phyloP scores from a whole-genome alignment of 1,140 invertebrate species.

The Meloidogyne hapla region DNA sequence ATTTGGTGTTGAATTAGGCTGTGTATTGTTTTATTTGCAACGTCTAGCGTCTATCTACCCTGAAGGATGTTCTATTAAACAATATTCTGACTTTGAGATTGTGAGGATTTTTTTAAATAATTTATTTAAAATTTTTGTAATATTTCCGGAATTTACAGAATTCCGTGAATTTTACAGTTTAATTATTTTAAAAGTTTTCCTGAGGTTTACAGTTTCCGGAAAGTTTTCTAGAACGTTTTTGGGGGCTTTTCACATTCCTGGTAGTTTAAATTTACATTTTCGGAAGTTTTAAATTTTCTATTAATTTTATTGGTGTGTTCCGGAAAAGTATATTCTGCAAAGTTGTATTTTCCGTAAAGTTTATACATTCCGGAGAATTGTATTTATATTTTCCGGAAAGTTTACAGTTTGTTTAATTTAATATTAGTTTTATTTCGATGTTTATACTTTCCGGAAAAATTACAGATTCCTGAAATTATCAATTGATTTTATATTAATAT shows the following conservation, averaged over 20 bases:
- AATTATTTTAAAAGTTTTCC: neutral
- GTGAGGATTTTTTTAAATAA: neutral
- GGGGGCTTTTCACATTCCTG: too few relatives aligned
- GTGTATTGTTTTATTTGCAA: neutral
- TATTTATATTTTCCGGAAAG: too few relatives aligned
- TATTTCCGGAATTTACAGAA: neutral
- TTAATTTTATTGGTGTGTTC: too few relatives aligned
- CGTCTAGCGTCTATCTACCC: neutral
- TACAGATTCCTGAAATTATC: too few relatives aligned
- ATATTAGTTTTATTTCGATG: neutral
- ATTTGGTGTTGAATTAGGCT: neutral
- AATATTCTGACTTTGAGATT: neutral
- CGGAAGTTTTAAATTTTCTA: too few relatives aligned
- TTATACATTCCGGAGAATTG: neutral
- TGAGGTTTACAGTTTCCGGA: neutral
- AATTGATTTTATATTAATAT: too few relatives aligned
- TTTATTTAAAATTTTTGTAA: neutral
- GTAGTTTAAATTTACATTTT: too few relatives aligned
- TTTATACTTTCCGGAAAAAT: too few relatives aligned
- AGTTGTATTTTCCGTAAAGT: too few relatives aligned
- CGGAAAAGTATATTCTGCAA: too few relatives aligned
- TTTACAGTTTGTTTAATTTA: too few relatives aligned
- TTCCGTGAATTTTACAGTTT: neutral
- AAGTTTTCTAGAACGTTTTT: neutral
- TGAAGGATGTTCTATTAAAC: neutral